Conservation (phyloP, 2,888 invertebrate genomes). For the Caradrina kadenii region DNA sequence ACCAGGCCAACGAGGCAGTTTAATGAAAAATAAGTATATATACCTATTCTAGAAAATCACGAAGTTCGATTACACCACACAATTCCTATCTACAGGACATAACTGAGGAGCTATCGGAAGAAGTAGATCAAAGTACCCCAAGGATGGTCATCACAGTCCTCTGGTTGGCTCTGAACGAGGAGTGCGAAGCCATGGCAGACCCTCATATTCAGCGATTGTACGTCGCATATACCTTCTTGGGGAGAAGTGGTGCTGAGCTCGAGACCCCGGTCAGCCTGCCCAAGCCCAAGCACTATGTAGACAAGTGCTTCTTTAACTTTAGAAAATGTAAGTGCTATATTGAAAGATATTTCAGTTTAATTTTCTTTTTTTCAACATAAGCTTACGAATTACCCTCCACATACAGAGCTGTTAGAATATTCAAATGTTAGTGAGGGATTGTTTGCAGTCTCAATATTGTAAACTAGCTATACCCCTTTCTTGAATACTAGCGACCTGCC, state of each 20-base stretch:
- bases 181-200: constrained; percentile 76
- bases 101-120: background rate
- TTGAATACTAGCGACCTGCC: no score
- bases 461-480: no score
- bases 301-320: constrained; percentile 79
- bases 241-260: constrained; percentile 74
- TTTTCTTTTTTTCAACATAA: no score
- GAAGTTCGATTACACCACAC: no score
- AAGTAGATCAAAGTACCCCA: constrained; percentile 21
- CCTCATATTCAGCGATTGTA: constrained; percentile 72
- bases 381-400: no score
- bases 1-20: no score
- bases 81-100: constrained; percentile 25
- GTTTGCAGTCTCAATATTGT: no score
- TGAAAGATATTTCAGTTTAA: no score
- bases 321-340: constrained; percentile 71
- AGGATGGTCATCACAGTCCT: constrained; percentile 74
- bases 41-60: no score
- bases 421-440: no score
- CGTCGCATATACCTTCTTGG: constrained; percentile 78
- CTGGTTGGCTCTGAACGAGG: constrained; percentile 81
- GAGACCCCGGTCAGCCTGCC: constrained; percentile 79
- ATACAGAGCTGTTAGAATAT: no score
- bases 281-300: constrained; percentile 76
- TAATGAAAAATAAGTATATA: no score